Percentiles rank a stretch among this genome's conserved stretches.
Evolutionary conservation across 2,797 vertebrate genomes (phyloP).

Genomic region (Sebastes kiyomatsui): DNA sequence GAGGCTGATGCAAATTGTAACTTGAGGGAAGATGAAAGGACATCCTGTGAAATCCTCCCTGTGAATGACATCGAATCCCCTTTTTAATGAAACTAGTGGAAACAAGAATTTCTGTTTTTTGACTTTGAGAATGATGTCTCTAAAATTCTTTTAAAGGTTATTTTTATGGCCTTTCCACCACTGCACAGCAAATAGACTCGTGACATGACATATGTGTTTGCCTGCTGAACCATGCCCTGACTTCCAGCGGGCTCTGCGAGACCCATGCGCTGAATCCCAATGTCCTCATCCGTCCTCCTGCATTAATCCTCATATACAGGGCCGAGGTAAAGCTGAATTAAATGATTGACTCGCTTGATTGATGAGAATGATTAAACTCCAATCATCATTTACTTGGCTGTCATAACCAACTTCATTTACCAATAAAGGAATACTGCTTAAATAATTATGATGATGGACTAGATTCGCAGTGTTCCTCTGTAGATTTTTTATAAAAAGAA

Average conservation of each 20-base stretch:
- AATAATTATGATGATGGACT: slow-evolving; percentile 54
- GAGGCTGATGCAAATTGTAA: not conserved
- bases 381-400: slow-evolving; percentile 67
- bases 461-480: slow-evolving; percentile 24
- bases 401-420: slow-evolving; percentile 64
- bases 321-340: slow-evolving; percentile 35
- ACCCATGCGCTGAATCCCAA: slow-evolving; percentile 64
- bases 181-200: slow-evolving; percentile 66
- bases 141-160: slow-evolving; percentile 53
- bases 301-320: slow-evolving; percentile 34
- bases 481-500: slow-evolving; percentile 36
- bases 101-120: not conserved
- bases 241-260: slow-evolving; percentile 39
- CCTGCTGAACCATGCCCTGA: slow-evolving; percentile 60
- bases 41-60: not conserved
- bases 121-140: slow-evolving; percentile 33
- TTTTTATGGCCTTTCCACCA: slow-evolving; percentile 45
- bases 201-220: slow-evolving; percentile 75
- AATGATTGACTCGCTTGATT: slow-evolving; percentile 63
- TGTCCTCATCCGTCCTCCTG: slow-evolving; percentile 27
- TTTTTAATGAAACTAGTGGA: not conserved
- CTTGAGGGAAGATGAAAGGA: not conserved
- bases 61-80: not conserved
- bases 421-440: slow-evolving; percentile 45
- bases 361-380: slow-evolving; percentile 71